Evolutionary conservation across 1,140 invertebrate species (phyloP), one percentile per base, ranked within the genome.

Genomic region (Diuraphis noxia): DNA sequence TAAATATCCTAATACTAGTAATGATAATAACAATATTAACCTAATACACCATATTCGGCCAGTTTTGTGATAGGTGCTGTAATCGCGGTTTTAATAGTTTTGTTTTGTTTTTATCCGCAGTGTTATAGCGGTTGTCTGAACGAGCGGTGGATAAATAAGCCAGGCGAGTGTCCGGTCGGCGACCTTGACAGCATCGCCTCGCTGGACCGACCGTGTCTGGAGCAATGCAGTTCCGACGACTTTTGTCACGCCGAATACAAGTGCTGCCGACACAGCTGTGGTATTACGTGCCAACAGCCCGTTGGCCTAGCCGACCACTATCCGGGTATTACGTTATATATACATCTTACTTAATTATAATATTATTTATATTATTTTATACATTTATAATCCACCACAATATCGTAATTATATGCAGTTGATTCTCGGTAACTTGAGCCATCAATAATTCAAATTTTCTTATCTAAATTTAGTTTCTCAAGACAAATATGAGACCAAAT

Each of bases 181-280:
- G 89, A 91, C 89, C 89, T 91, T 91, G 93, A 93, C 86, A 92
- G 92, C 89, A 92, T 92, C 46, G 92, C 92, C 38, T 93, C 92
- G 3, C 95, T 95, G 93, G 94, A 94, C 92, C 94, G 94, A 1
- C 95, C 94, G 4, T 96, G 96, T 89, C 94, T 96, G 56, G 93
- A 95, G 90, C 95, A 95, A 30, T 96, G 96, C 92, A 93, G 94
- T 72, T 93, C 94, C 63, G 96, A 96, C 92, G 94, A 95, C 2
- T 95, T 96, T 90, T 96, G 96, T 93, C 94, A 95, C 38, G 95
- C 95, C 88, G 94, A 95, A 1, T 94, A 95, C 38, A 95, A 96
- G 92, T 96, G 96, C 93, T 96, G 96, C 92, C 93, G 93, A n/a
- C 95, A 95, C 92, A 94, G 94, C 41, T 96, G 96, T 72, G 96